Base-by-base conservation (phyloP, 2,888 invertebrate species). In the Lottia scabra region DNA sequence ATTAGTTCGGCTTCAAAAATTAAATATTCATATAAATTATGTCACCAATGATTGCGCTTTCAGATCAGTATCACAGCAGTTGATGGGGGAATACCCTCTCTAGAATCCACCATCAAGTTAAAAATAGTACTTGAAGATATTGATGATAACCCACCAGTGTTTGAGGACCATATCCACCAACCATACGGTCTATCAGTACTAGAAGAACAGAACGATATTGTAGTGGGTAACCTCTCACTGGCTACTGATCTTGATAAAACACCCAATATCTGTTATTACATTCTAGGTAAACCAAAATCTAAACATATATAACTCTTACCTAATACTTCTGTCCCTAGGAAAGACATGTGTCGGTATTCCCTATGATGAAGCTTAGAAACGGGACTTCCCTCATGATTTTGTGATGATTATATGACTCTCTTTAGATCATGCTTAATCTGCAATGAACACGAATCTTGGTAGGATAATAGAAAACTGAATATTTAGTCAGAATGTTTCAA, bases 241-340 rank as follows among this genome's bases (percentile, higher is more conserved):
- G 79, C 83, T 13, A 68, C 80, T 64, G 90, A 90, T 27, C 95
- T 95, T 82, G 94, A 96, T 81, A 92, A 94, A 1, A 94, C 95
- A 78, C 94, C 95, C 80, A 94, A 94, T 73, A 95, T 97, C 15
- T 98, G 97, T 85, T 98, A 96, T 88, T 97, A 94, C 85, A 95
- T 98, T 66, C 93, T 96, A 23, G 93, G 93, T 87, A 71, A 76
- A 64, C 12, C 30, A 8, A 5, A 64, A 23, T 64, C 26, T 27
- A 27, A 23, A 64, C 26, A 64, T 5, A 26, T 26, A 64, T 64
- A 13, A n/a, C n/a, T n/a, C n/a, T n/a, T n/a, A n/a, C n/a, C n/a
- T n/a, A n/a, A n/a, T n/a, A n/a, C n/a, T n/a, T n/a, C n/a, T n/a
- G n/a, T n/a, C n/a, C n/a, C n/a, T n/a, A n/a, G n/a, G n/a, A n/a